Conservation (phyloP, 2,888 invertebrate genomes). For the Drosophila paranaensis region DNA sequence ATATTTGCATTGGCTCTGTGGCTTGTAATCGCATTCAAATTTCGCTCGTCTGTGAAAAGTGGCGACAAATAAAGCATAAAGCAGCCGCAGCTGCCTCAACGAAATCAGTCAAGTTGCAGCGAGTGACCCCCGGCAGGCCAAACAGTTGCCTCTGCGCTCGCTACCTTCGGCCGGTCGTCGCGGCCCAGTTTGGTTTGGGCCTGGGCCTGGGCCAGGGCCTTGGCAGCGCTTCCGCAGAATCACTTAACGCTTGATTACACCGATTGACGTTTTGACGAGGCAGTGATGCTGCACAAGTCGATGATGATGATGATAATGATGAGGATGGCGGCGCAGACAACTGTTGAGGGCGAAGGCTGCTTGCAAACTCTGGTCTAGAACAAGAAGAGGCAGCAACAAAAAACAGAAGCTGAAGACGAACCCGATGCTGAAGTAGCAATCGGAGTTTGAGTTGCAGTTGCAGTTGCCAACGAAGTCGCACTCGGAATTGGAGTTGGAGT, state of each 20-base stretch:
- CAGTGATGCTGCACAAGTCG: constrained; percentile 77
- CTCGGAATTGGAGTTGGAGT: constrained; percentile 7
- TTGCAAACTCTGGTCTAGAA: constrained; percentile 49
- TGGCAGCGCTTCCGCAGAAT: constrained; percentile 79
- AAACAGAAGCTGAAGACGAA: constrained; percentile 10
- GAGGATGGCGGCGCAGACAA: constrained; percentile 36
- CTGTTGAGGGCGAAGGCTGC: constrained; percentile 45
- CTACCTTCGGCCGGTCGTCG: constrained; percentile 1
- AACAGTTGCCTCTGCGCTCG: constrained; percentile 5
- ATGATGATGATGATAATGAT: constrained; percentile 49
- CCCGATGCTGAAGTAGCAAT: constrained; percentile 6
- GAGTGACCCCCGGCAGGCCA: constrained; percentile 9
- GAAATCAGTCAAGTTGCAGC: constrained; percentile 45
- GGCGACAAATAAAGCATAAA: constrained; percentile 38
- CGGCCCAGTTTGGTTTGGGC: constrained; percentile 19
- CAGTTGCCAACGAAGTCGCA: background rate
- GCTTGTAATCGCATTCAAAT: constrained; percentile 7
- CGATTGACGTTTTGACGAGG: constrained; percentile 81
- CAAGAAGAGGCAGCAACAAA: constrained; percentile 17
- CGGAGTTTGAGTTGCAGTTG: constrained; percentile 8
- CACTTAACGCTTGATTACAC: constrained; percentile 83
- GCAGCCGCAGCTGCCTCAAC: constrained; percentile 40
- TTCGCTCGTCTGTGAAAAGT: constrained; percentile 30
- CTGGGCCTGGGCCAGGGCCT: constrained; percentile 32
- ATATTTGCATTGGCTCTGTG: constrained; percentile 4